Percentiles rank a stretch among this genome's conserved stretches.
These are phyloP conservation scores for Epirrhoe tristata DNA, from an alignment of 2,888 invertebrate species.

Conservation along the genomic window DNA sequence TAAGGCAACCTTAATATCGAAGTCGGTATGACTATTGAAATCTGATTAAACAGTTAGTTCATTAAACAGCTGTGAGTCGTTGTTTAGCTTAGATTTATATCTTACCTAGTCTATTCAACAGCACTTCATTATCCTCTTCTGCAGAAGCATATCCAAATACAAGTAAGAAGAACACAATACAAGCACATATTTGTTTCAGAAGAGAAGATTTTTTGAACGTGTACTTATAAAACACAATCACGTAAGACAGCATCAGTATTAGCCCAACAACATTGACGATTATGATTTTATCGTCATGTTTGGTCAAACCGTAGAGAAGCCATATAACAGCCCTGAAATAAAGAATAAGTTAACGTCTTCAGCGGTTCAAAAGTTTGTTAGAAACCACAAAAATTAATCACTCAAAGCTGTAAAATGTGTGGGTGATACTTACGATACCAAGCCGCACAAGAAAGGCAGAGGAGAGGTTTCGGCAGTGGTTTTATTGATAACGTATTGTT, in stretches of 20 bases:
- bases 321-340: conserved; percentile 90
- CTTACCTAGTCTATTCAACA: conserved; percentile 87
- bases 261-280: conserved; percentile 91
- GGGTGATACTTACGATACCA: conserved; percentile 87
- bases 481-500: conserved; percentile 89
- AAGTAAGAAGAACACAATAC: conserved; percentile 80
- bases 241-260: conserved; percentile 89
- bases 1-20: no score
- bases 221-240: conserved; percentile 89
- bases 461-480: conserved; percentile 91
- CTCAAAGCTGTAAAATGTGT: neutral
- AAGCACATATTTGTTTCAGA: conserved; percentile 86
- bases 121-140: conserved; percentile 80
- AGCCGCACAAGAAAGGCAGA: conserved; percentile 91
- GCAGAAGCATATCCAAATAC: conserved; percentile 86
- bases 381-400: no score
- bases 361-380: no score
- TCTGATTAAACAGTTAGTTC: neutral
- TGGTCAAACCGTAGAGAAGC: conserved; percentile 92
- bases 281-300: conserved; percentile 89
- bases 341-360: conserved; percentile 18
- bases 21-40: neutral
- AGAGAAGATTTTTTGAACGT: conserved; percentile 89
- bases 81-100: no score
- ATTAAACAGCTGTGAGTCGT: neutral